These are phyloP conservation scores for Phaonia tiefii DNA, from an alignment of 2,888 invertebrate species.

Conservation along the genomic window DNA sequence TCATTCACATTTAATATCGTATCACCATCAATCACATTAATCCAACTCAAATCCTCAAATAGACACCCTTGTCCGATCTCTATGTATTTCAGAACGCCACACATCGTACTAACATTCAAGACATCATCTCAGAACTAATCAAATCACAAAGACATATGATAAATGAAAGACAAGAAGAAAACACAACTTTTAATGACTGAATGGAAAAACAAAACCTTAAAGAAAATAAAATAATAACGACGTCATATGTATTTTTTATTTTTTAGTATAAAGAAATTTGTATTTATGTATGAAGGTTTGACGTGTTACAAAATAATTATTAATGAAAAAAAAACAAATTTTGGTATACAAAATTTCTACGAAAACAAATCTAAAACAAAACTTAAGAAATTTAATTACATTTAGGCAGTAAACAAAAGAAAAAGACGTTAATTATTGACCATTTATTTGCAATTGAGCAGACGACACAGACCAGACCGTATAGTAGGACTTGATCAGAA, in stretches of 20 bases:
- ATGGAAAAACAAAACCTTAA: slow-evolving; percentile 51
- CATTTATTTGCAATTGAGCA: slow-evolving; percentile 40
- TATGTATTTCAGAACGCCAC: no score
- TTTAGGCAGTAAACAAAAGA: slow-evolving; percentile 61
- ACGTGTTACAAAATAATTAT: slow-evolving; percentile 61
- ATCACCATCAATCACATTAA: no score
- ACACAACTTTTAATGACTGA: slow-evolving; percentile 57
- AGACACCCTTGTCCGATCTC: no score
- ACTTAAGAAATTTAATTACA: slow-evolving; percentile 49
- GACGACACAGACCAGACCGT: no score
- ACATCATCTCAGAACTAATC: slow-evolving; percentile 28
- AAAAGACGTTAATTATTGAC: slow-evolving; percentile 46
- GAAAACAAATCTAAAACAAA: slow-evolving; percentile 53
- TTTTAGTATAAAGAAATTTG: slow-evolving; percentile 62
- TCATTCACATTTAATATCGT: no score
- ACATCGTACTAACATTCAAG: no score
- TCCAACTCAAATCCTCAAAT: no score
- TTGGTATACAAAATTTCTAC: slow-evolving; percentile 67
- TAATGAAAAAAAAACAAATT: slow-evolving; percentile 59
- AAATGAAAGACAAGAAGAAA: slow-evolving; percentile 11
- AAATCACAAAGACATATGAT: slow-evolving; percentile 33
- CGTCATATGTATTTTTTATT: slow-evolving; percentile 63
- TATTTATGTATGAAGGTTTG: slow-evolving; percentile 64
- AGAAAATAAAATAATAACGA: slow-evolving; percentile 33
- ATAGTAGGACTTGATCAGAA: slow-evolving; percentile 36